Evolutionary conservation across 1,140 invertebrate species (phyloP).

Genomic region (Penaeus japonicus): DNA sequence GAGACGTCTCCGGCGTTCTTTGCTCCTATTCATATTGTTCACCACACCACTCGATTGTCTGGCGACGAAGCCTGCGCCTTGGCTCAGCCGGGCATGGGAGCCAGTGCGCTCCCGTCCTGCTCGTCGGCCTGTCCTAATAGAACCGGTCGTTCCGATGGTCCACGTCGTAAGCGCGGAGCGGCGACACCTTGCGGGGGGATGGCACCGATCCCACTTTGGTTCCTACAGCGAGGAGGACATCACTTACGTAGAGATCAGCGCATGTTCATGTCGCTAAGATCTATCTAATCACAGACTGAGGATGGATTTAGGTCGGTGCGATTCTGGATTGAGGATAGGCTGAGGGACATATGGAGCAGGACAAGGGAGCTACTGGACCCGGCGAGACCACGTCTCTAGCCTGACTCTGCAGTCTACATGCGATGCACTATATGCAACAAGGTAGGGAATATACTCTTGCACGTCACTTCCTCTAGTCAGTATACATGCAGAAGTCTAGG

Average conservation of each 20-base stretch:
- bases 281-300: conserved; percentile 16
- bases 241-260: neutral
- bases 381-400: neutral
- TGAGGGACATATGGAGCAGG: neutral
- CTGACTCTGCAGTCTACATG: conserved; percentile 22
- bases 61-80: too few relatives aligned
- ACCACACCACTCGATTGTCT: too few relatives aligned
- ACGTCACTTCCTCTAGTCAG: conserved; percentile 2
- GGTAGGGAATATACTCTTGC: conserved; percentile 22
- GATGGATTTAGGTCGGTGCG: neutral
- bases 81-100: too few relatives aligned
- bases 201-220: conserved; percentile 37
- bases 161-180: conserved; percentile 36
- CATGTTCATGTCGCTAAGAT: neutral
- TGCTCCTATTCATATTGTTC: too few relatives aligned
- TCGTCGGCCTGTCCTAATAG: neutral
- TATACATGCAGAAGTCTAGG: conserved; percentile 15
- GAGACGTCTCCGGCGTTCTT: too few relatives aligned
- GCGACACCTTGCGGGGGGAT: conserved; percentile 31
- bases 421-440: conserved; percentile 1
- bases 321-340: neutral
- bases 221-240: conserved; percentile 19
- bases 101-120: neutral
- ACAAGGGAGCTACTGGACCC: neutral
- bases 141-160: conserved; percentile 8